phyloP scores from a whole-genome alignment of 2,888 invertebrate species.

The Ectropis crepuscularia region DNA sequence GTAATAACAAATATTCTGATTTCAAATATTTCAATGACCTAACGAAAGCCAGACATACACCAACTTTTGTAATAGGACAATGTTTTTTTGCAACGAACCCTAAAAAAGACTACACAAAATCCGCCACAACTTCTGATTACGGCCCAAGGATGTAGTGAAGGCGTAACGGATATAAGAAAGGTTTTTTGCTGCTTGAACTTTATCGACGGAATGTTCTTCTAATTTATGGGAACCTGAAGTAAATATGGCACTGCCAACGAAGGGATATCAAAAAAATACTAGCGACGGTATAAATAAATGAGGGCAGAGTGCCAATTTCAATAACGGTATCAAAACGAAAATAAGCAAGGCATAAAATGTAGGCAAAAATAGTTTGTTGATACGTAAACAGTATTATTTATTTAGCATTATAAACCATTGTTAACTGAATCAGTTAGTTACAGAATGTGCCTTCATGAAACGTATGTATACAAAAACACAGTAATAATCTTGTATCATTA shows the following conservation, averaged over 20 bases:
- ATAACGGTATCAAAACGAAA: conserved; percentile 1
- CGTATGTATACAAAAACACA: no score
- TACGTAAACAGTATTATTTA: conserved; percentile 1
- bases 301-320: conserved; percentile 14
- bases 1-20: no score
- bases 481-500: no score
- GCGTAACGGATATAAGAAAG: conserved; percentile 59
- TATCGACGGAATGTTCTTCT: conserved; percentile 5
- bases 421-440: no score
- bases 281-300: conserved; percentile 6
- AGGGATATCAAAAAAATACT: conserved; percentile 2
- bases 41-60: no score
- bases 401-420: no score
- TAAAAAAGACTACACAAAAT: conserved; percentile 38
- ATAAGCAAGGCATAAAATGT: conserved; percentile 14
- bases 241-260: conserved; percentile 7
- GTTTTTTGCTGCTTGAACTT: conserved; percentile 24
- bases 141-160: conserved; percentile 50
- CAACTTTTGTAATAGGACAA: no score
- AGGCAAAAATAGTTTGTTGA: conserved; percentile 8
- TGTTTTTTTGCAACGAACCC: no score
- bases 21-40: no score
- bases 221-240: conserved; percentile 14
- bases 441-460: no score
- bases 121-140: conserved; percentile 48